Percentiles rank a stretch among this genome's conserved stretches.
Evolutionary conservation across 2,888 invertebrate species (phyloP).

Genomic region (Plebejus melissa): DNA sequence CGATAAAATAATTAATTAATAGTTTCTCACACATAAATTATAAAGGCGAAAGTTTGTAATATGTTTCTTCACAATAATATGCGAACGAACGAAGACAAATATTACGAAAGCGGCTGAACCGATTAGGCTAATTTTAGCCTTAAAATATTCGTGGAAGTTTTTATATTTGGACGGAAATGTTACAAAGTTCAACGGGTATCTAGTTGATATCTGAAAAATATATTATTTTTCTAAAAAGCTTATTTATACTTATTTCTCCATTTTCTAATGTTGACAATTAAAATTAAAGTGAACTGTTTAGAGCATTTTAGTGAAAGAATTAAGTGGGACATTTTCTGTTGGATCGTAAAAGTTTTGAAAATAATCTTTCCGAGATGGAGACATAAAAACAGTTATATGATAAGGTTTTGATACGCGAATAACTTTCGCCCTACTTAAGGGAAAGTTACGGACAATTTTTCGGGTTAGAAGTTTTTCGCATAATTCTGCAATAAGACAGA

Average conservation of each 20-base stretch:
- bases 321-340: neutral
- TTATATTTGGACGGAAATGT: too few relatives aligned
- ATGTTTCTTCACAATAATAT: too few relatives aligned
- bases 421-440: constrained; percentile 21
- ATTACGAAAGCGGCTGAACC: too few relatives aligned
- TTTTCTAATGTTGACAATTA: neutral
- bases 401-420: constrained; percentile 23
- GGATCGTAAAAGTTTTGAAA: constrained; percentile 12
- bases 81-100: too few relatives aligned
- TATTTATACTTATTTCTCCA: neutral
- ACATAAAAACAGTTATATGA: constrained; percentile 22
- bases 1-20: neutral
- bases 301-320: neutral
- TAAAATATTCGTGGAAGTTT: too few relatives aligned
- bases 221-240: neutral
- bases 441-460: constrained; percentile 24
- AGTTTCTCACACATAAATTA: too few relatives aligned
- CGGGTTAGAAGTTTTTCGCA: constrained; percentile 27
- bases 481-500: constrained; percentile 25
- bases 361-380: constrained; percentile 14
- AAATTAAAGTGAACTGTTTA: neutral
- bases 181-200: too few relatives aligned
- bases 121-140: too few relatives aligned
- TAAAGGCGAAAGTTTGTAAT: too few relatives aligned
- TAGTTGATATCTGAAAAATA: too few relatives aligned